Evolutionary conservation across 2,797 vertebrate genomes (phyloP), one percentile per base, ranked within the genome.

Genomic region (Sandelia bainsii): DNA sequence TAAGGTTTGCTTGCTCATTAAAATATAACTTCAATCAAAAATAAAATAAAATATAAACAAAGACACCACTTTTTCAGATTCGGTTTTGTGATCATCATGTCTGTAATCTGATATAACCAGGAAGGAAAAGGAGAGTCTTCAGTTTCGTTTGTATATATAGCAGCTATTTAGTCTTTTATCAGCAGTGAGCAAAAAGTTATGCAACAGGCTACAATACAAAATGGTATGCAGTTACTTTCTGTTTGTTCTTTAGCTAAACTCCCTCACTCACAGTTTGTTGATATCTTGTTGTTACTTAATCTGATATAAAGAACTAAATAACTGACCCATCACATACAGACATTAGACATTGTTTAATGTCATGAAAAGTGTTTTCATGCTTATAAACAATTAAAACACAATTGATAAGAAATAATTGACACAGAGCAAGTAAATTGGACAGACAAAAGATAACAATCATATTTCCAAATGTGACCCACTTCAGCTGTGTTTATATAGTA

Each of bases 71-170:
- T 66, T 40, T 75, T 62, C n/a, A 57, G 16, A 52, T 32, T 34
- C 69, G 25, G 50, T 45, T 57, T 39, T 60, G 25, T 65, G 10
- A 39, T 75, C 34, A 3, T 42, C 6, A 32, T 32, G 22, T 23
- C 20, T 32, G 40, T 67, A 42, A 71, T 68, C 67, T 75, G 19
- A 63, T 17, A 46, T 61, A 79, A 81, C 83, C 82, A 87, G 88
- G 82, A 87, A 79, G 60, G 51, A 78, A 86, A 42, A 37, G 10
- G 8, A 63, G 19, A 8, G 29, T 64, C 10, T 52, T 51, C n/a
- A 53, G 60, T 74, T 87, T 90, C 77, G 80, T 81, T 29, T 58
- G n/a, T 48, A 29, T 14, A 14, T 46, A 22, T 37, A 62, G 6
- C 6, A 32, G 29, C 29, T 32, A 32, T 32, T 32, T 32, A 32